Evolutionary conservation across 2,888 invertebrate species (phyloP).

Genomic region (Argyresthia goedartella): DNA sequence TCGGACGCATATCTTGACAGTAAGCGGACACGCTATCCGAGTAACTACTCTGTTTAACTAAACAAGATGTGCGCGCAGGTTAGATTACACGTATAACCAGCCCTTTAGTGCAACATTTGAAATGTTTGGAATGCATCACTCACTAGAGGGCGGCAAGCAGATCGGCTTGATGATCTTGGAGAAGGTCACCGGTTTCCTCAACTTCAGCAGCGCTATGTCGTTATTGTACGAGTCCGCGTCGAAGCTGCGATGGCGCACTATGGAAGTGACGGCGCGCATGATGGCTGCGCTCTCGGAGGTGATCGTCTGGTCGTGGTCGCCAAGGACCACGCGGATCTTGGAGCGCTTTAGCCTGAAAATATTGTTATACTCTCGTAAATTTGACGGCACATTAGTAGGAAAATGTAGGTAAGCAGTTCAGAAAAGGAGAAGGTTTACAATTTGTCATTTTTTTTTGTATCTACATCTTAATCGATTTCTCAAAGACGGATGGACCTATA

Average conservation of each 20-base stretch:
- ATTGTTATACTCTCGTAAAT: neutral
- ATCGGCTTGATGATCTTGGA: conserved; percentile 82
- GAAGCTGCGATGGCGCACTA: conserved; percentile 85
- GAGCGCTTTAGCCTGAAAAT: conserved; percentile 77
- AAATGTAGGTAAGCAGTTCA: no score
- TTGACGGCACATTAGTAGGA: neutral
- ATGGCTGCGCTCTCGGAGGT: conserved; percentile 83
- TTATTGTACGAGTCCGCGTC: conserved; percentile 89
- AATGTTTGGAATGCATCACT: conserved; percentile 22
- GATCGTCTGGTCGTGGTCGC: conserved; percentile 87
- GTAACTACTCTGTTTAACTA: no score
- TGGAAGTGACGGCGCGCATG: conserved; percentile 83
- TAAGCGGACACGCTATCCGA: no score
- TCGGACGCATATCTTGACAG: no score
- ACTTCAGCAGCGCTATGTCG: conserved; percentile 83
- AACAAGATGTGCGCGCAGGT: no score
- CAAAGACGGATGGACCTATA: no score
- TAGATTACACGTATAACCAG: no score
- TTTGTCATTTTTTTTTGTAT: no score
- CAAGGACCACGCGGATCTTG: conserved; percentile 85
- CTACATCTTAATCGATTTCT: no score
- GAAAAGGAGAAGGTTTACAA: no score
- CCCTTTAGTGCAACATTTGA: no score
- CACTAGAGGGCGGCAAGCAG: conserved; percentile 81
- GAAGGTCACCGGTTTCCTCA: conserved; percentile 83